Conservation (phyloP, 2,888 invertebrate species). For the Pyralis farinalis region DNA sequence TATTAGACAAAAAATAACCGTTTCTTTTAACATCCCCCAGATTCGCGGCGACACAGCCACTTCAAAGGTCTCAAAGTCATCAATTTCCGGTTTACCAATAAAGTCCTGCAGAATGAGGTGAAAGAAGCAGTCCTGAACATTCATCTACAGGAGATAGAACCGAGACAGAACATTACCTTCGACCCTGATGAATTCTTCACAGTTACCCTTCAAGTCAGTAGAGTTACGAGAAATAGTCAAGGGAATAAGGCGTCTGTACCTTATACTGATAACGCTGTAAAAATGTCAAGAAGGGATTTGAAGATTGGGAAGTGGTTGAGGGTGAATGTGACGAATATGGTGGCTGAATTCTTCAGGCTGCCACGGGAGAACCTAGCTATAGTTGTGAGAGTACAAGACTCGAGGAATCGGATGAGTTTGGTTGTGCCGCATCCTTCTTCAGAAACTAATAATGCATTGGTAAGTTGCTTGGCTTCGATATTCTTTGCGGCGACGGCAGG, state of each 20-base stretch:
- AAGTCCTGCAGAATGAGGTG: slow-evolving; percentile 85
- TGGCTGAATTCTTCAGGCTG: slow-evolving; percentile 88
- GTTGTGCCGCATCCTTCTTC: slow-evolving; percentile 86
- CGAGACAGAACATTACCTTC: slow-evolving; percentile 47
- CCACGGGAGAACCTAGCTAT: slow-evolving; percentile 89
- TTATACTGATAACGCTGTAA: slow-evolving; percentile 59
- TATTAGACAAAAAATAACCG: too few relatives aligned
- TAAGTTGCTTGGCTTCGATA: slow-evolving; percentile 44
- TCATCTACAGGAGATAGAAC: slow-evolving; percentile 79
- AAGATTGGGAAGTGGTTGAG: slow-evolving; percentile 86
- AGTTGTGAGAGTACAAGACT: slow-evolving; percentile 85
- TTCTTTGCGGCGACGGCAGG: too few relatives aligned
- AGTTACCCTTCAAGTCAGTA: slow-evolving; percentile 60
- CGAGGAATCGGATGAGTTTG: slow-evolving; percentile 81
- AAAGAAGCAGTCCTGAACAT: slow-evolving; percentile 86
- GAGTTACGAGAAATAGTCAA: slow-evolving; percentile 62
- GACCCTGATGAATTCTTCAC: slow-evolving; percentile 58
- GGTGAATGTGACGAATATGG: slow-evolving; percentile 87
- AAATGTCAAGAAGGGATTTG: slow-evolving; percentile 73
- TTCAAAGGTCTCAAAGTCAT: slow-evolving; percentile 85
- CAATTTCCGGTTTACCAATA: slow-evolving; percentile 87
- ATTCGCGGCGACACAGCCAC: slow-evolving; percentile 84
- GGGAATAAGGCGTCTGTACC: slow-evolving; percentile 63
- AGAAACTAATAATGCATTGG: slow-evolving; percentile 74
- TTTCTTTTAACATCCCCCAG: slow-evolving; percentile 53